Percentiles rank a stretch among this genome's conserved stretches.
phyloP scores from a whole-genome alignment of 2,113 vertebrate genomes.

The Psilopogon haemacephalus region DNA sequence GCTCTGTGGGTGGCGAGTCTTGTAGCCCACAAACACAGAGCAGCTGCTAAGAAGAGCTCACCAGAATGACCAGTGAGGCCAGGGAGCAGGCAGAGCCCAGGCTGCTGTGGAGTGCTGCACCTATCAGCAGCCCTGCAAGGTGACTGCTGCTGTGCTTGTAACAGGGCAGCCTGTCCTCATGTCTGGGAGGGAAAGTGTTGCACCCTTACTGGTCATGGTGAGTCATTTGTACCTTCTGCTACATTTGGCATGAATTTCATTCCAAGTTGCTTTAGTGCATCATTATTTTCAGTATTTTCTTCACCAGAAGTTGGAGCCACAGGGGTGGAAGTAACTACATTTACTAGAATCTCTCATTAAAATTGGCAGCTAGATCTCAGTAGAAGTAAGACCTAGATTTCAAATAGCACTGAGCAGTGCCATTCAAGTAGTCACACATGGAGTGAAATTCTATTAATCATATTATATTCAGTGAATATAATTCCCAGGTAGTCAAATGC shows the following conservation, averaged over 20 bases:
- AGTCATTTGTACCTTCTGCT: constrained; percentile 38
- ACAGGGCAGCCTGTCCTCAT: background rate
- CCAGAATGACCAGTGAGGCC: background rate
- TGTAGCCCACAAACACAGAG: background rate
- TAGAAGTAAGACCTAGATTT: background rate
- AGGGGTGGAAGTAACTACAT: background rate
- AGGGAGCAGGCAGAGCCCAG: background rate
- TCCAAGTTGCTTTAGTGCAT: background rate
- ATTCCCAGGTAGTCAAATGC: background rate
- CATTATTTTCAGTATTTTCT: constrained; percentile 19
- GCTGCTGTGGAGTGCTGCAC: background rate
- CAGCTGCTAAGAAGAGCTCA: background rate
- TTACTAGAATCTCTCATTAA: background rate
- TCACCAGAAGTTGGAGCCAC: constrained; percentile 5
- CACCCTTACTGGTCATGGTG: background rate
- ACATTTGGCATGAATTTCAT: constrained; percentile 13
- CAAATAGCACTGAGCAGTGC: background rate
- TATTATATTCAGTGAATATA: background rate
- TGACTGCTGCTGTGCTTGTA: background rate
- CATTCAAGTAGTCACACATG: background rate
- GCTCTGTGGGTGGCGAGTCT: accelerated
- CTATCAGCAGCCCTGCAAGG: background rate
- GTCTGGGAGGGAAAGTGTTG: background rate
- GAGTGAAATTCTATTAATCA: background rate
- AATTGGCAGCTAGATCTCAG: background rate